These are phyloP conservation scores for Anoplolepis gracilipes DNA, from an alignment of 1,140 invertebrate species.

Conservation along the genomic window DNA sequence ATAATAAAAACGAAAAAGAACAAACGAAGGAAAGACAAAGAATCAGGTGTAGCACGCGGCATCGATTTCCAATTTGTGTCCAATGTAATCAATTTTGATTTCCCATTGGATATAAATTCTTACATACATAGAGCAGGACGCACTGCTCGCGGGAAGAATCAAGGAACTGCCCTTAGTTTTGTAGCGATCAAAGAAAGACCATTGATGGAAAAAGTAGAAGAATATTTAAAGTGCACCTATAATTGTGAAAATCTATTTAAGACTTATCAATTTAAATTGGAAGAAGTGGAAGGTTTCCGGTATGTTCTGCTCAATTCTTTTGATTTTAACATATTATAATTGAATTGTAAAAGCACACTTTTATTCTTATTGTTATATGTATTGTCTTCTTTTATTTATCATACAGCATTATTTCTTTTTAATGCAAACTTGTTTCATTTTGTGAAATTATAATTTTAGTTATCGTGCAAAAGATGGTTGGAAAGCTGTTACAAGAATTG, in stretches of 20 bases:
- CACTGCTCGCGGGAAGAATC: constrained; percentile 97
- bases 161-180: constrained; percentile 98
- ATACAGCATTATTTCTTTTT: constrained; percentile 3
- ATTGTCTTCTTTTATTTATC: not conserved
- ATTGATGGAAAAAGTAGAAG: constrained; percentile 92
- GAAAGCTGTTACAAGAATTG: constrained; percentile 95
- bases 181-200: constrained; percentile 93
- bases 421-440: not conserved
- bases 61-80: constrained; percentile 99
- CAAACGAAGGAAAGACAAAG: constrained; percentile 94
- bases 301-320: constrained; percentile 57
- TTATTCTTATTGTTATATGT: not conserved
- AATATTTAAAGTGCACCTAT: constrained; percentile 89
- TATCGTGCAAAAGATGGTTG: constrained; percentile 98
- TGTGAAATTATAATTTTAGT: constrained; percentile 65
- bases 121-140: constrained; percentile 98
- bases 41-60: constrained; percentile 97
- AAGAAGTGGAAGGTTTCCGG: constrained; percentile 98
- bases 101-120: constrained; percentile 94
- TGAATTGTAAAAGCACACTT: not conserved
- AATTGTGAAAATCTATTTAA: constrained; percentile 87
- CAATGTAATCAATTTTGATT: constrained; percentile 99
- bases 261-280: constrained; percentile 97
- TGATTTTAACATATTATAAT: not conserved
- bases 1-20: constrained; percentile 83